Percentiles rank a stretch among this genome's conserved stretches.
Evolutionary conservation across 2,797 vertebrate genomes (phyloP).

Genomic region (Typhlichthys eigenmanni): DNA sequence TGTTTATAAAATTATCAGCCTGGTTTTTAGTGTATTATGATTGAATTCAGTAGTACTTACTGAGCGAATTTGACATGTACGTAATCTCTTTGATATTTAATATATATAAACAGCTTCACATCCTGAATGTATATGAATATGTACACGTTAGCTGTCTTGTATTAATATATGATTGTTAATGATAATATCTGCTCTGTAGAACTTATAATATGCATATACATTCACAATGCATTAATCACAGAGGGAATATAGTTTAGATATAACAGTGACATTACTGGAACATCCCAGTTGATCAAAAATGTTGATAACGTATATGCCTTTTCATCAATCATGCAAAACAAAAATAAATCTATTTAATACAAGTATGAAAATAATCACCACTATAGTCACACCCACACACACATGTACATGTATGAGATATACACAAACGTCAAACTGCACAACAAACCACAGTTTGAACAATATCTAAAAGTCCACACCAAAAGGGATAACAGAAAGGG

Average conservation of each 20-base stretch:
- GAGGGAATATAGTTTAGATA: constrained; percentile 49
- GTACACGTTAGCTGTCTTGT: constrained; percentile 14
- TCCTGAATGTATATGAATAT: constrained; percentile 28
- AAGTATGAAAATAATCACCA: constrained; percentile 73
- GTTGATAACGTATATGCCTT: constrained; percentile 56
- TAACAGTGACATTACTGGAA: constrained; percentile 59
- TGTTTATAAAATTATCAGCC: constrained; percentile 12
- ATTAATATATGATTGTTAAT: constrained; percentile 38
- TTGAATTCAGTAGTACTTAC: constrained; percentile 25
- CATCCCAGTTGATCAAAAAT: constrained; percentile 64
- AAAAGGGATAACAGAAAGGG: constrained; percentile 50
- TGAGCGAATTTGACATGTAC: constrained; percentile 17
- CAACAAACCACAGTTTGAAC: constrained; percentile 69
- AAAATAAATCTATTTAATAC: constrained; percentile 67
- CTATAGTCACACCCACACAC: constrained; percentile 73
- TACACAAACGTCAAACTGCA: constrained; percentile 73
- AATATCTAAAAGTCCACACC: constrained; percentile 75
- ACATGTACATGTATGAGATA: constrained; percentile 65
- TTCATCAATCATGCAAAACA: constrained; percentile 78
- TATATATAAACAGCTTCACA: constrained; percentile 24
- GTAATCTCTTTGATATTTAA: constrained; percentile 41
- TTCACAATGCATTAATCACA: constrained; percentile 69
- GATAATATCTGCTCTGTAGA: constrained; percentile 41
- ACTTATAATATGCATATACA: constrained; percentile 59
- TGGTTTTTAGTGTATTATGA: constrained; percentile 27